A percentile compares a stretch with the other conserved stretches of the same genome.
phyloP scores from a whole-genome alignment of 2,797 vertebrate genomes.

The Coilia nasus region DNA sequence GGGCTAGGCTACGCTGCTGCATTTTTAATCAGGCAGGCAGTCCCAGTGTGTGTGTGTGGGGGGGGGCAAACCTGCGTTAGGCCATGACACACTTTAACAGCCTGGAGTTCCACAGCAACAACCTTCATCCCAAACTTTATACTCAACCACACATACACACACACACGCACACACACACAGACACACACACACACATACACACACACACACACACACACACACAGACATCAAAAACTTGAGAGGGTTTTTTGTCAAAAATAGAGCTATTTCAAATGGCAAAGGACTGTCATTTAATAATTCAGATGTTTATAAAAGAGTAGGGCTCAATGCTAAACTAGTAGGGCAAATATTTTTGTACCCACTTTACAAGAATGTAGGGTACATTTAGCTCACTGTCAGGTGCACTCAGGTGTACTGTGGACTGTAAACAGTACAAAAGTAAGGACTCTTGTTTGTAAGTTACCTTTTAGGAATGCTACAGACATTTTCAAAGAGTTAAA shows the following conservation, averaged over 20 bases:
- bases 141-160: constrained; percentile 1
- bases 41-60: too few species aligned
- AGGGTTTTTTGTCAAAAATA: constrained; percentile 14
- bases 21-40: constrained; percentile 6
- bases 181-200: neutral
- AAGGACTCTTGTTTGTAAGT: too few species aligned
- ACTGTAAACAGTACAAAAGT: too few species aligned
- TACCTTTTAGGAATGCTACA: too few species aligned
- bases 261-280: neutral
- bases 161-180: neutral
- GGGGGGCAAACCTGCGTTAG: neutral
- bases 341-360: too few species aligned
- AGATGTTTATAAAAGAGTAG: too few species aligned
- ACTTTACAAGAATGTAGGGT: too few species aligned
- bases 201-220: neutral
- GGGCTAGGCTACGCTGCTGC: neutral
- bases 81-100: neutral
- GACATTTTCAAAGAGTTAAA: too few species aligned
- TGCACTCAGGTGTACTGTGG: too few species aligned
- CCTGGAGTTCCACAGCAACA: neutral
- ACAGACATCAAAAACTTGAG: neutral
- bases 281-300: neutral
- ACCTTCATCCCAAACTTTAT: neutral
- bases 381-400: too few species aligned
- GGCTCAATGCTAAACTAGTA: too few species aligned